Evolutionary conservation across 2,888 invertebrate genomes (phyloP).

Genomic region (Apodemia mormo): DNA sequence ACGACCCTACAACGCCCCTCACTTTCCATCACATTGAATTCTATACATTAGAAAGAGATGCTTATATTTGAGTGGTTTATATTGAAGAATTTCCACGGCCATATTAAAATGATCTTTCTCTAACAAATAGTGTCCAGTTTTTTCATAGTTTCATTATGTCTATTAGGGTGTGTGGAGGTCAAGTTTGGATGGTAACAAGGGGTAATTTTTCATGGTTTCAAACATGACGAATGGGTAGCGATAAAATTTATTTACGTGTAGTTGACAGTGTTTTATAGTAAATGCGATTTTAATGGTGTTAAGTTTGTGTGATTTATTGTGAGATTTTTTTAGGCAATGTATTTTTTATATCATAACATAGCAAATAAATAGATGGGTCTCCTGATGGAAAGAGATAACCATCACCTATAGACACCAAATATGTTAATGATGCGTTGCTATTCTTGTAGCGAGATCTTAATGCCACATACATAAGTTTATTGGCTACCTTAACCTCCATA

Average conservation of each 20-base stretch:
- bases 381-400: background rate
- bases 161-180: conserved; percentile 42
- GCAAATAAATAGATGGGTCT: no score
- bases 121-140: conserved; percentile 35
- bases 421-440: no score
- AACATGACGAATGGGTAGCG: conserved; percentile 52
- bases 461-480: no score
- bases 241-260: conserved; percentile 55
- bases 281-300: conserved; percentile 56
- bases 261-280: conserved; percentile 52
- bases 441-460: no score
- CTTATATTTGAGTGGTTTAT: conserved; percentile 28
- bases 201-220: conserved; percentile 54
- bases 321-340: conserved; percentile 21
- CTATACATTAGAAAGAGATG: conserved; percentile 41
- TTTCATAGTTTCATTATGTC: conserved; percentile 33
- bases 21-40: conserved; percentile 38
- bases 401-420: background rate
- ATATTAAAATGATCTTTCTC: conserved; percentile 42
- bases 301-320: conserved; percentile 48
- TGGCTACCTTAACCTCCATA: no score
- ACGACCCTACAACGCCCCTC: conserved; percentile 52
- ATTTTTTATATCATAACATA: background rate
- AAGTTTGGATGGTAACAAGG: conserved; percentile 38
- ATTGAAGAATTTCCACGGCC: conserved; percentile 33